phyloP scores from a whole-genome alignment of 2,888 invertebrate species.

The Chelonus formosanus region DNA sequence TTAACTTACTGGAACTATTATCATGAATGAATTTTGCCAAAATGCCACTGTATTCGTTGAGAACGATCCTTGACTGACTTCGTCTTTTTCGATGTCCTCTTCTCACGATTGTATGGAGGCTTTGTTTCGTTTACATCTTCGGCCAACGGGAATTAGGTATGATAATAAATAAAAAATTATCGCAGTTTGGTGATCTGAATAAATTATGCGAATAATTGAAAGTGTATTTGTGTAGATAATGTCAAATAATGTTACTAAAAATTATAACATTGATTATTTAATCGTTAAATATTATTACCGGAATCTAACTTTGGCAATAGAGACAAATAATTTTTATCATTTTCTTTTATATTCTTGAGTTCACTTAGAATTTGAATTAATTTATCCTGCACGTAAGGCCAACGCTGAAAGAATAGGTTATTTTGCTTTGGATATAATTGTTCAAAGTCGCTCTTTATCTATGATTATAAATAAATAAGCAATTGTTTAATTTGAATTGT shows the following conservation, averaged over 20 bases:
- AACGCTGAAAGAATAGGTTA: neutral
- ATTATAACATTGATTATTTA: neutral
- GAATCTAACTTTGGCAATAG: neutral
- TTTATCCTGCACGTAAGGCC: neutral
- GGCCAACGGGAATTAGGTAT: neutral
- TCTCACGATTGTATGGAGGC: neutral
- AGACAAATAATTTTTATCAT: neutral
- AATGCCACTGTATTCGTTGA: neutral
- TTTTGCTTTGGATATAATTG: neutral
- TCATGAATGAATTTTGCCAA: too few relatives aligned
- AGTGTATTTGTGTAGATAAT: neutral
- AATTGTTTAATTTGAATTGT: too few relatives aligned
- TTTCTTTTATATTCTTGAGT: neutral
- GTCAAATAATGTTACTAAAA: neutral
- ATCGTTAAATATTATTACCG: neutral
- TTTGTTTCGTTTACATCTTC: neutral
- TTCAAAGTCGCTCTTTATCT: conserved; percentile 4
- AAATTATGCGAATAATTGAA: neutral
- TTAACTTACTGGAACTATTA: too few relatives aligned
- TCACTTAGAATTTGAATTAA: neutral
- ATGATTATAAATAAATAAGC: neutral
- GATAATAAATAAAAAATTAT: conserved; percentile 2
- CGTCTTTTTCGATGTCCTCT: neutral
- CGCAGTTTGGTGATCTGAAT: neutral
- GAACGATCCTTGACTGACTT: neutral